Evolutionary conservation across 1,140 invertebrate species (phyloP).

Genomic region (Brachionus rubens): DNA sequence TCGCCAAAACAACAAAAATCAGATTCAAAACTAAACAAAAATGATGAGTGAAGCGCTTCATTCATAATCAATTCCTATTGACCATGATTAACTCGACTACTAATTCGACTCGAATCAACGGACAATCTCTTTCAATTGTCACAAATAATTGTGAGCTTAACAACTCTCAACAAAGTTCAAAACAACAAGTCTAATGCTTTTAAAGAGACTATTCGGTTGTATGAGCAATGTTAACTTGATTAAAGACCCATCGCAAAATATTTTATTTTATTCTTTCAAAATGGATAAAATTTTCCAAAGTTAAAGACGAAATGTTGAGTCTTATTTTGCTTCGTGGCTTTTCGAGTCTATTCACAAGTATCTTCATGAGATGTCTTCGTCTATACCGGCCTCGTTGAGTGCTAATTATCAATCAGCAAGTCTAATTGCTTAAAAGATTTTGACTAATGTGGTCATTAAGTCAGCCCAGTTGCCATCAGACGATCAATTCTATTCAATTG

Average conservation of each 20-base stretch:
- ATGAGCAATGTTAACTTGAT: slow-evolving; percentile 87
- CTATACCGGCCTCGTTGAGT: slow-evolving; percentile 62
- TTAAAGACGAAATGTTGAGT: background rate
- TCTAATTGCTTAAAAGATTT: slow-evolving; percentile 72
- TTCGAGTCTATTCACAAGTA: slow-evolving; percentile 54
- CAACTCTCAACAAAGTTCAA: slow-evolving; percentile 6
- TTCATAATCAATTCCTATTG: slow-evolving; percentile 29
- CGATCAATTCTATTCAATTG: background rate
- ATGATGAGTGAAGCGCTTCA: slow-evolving; percentile 29
- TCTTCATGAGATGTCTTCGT: slow-evolving; percentile 64
- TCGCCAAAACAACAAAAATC: background rate
- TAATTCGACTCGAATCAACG: no score
- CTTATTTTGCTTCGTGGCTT: slow-evolving; percentile 55
- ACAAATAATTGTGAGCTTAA: background rate
- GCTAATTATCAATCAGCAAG: slow-evolving; percentile 69
- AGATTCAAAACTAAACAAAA: background rate
- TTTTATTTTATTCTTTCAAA: slow-evolving; percentile 88
- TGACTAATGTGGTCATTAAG: slow-evolving; percentile 71
- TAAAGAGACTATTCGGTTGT: slow-evolving; percentile 89
- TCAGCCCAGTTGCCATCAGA: slow-evolving; percentile 61
- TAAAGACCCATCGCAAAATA: slow-evolving; percentile 79
- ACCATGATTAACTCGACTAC: background rate
- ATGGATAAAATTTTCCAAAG: slow-evolving; percentile 70
- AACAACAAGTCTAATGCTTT: slow-evolving; percentile 73
- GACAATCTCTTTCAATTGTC: background rate